Conservation (phyloP, 2,888 invertebrate genomes). For the Pharmacophagus antenor region DNA sequence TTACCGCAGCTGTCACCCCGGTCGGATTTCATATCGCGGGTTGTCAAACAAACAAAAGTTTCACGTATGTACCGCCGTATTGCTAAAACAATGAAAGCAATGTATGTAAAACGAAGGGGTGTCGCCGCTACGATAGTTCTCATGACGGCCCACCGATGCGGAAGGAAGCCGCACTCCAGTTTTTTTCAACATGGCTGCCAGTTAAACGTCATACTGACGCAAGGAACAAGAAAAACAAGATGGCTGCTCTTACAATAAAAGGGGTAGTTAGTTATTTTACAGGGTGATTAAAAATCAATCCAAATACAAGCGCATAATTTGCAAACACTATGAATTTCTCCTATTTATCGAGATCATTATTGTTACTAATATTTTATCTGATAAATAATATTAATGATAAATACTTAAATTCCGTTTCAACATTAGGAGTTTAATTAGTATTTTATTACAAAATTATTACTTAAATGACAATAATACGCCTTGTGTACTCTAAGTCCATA, state of each 20-base stretch:
- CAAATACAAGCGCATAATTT: not conserved
- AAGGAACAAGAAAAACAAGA: slow-evolving; percentile 66
- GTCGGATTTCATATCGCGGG: slow-evolving; percentile 53
- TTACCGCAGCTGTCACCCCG: slow-evolving; percentile 47
- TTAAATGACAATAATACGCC: no score
- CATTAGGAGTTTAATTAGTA: no score
- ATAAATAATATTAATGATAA: no score
- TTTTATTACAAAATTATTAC: no score
- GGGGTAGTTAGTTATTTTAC: slow-evolving; percentile 53
- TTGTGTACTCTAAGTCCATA: no score
- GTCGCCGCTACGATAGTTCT: slow-evolving; percentile 73
- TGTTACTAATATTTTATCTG: no score
- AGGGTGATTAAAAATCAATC: slow-evolving; percentile 31
- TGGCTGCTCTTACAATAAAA: slow-evolving; percentile 60
- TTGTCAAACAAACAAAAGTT: slow-evolving; percentile 69
- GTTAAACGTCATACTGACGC: slow-evolving; percentile 70
- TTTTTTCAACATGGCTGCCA: slow-evolving; percentile 78
- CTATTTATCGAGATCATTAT: no score
- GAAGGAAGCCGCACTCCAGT: slow-evolving; percentile 78
- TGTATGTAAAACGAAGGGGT: slow-evolving; percentile 76
- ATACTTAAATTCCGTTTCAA: no score
- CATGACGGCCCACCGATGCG: slow-evolving; percentile 73
- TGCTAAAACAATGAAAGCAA: slow-evolving; percentile 77
- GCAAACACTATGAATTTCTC: not conserved
- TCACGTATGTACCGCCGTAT: slow-evolving; percentile 60